Base-by-base conservation (phyloP, 2,888 invertebrate genomes). In the Drosophila recens region DNA sequence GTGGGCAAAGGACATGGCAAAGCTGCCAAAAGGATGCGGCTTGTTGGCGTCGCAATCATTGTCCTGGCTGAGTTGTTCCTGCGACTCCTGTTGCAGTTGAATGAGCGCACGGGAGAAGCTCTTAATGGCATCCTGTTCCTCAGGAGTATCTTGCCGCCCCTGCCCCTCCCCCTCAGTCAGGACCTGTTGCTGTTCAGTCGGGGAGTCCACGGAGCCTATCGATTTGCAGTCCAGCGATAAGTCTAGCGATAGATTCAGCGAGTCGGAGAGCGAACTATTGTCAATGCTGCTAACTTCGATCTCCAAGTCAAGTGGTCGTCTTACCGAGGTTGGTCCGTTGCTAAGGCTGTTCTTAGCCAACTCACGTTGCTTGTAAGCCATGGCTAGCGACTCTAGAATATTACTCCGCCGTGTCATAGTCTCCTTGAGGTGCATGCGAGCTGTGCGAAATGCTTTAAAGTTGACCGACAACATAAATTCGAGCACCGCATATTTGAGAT, bases 391-490 rank as follows among this genome's bases (percentile, higher is more conserved):
- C 6, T 40, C 30, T 2, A 78, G 11, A 3, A 74, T 15, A 0
- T 5, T 2, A 1, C 11, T 15, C 0, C 63, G 13, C 0, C 17
- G n/a, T 3, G n/a, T 4, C 33, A 56, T 42, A 9, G 46, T 62
- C 0, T 48, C 46, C 0, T n/a, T 6, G 1, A 23, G 9, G n/a
- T 69, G n/a, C 0, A 48, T 36, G 6, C 51, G 66, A 0, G 66
- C 53, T 1, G 48, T 9, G 3, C 53, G 57, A 30, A 82, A 82
- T 0, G 73, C 66, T 0, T 57, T 38, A 46, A 17, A 76, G 34
- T 70, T 80, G 0, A 79, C 80, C 0, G 61, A 70, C 0, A 82
- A 67, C 73, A 82, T 17, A 34, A 82, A 80, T 2, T 80, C 80
- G 0, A 82, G 8, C 0, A 80, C 1, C 0, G 57, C 8, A 62